A percentile compares a stretch with the other conserved stretches of the same genome.
phyloP scores from a whole-genome alignment of 2,797 vertebrate species.

The Poliocrania exsul region DNA sequence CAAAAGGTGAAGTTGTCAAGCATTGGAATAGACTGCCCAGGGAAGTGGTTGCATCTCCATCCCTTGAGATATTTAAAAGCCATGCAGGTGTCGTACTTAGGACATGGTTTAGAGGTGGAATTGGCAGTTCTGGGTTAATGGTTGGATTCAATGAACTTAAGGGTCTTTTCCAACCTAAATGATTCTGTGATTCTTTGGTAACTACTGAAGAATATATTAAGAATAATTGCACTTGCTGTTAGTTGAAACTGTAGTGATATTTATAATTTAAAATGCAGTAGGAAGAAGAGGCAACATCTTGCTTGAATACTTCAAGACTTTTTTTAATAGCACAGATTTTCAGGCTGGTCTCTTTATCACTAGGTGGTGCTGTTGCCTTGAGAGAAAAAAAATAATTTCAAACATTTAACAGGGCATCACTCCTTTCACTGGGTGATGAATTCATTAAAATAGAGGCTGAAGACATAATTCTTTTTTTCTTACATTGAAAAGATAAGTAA shows the following conservation, averaged over 20 bases:
- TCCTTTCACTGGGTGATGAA: neutral
- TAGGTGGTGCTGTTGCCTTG: constrained; percentile 68
- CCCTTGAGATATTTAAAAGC: neutral
- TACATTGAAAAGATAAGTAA: neutral
- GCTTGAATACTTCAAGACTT: neutral
- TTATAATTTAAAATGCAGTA: neutral
- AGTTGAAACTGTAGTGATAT: neutral
- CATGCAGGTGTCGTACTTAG: neutral
- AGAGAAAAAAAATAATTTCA: neutral
- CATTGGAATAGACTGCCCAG: neutral
- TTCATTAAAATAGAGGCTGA: neutral
- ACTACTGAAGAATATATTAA: neutral
- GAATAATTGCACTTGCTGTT: neutral
- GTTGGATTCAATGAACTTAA: neutral
- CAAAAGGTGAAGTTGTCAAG: neutral
- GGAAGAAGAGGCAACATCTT: neutral
- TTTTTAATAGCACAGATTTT: neutral
- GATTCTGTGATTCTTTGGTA: neutral
- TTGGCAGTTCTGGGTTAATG: neutral
- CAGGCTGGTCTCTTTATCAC: neutral
- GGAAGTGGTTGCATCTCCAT: neutral
- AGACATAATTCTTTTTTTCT: neutral
- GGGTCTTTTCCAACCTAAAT: neutral
- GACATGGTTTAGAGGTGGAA: neutral
- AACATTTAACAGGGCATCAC: neutral